Conservation (phyloP, 1,140 invertebrate species). For the Polypedilum vanderplanki region DNA sequence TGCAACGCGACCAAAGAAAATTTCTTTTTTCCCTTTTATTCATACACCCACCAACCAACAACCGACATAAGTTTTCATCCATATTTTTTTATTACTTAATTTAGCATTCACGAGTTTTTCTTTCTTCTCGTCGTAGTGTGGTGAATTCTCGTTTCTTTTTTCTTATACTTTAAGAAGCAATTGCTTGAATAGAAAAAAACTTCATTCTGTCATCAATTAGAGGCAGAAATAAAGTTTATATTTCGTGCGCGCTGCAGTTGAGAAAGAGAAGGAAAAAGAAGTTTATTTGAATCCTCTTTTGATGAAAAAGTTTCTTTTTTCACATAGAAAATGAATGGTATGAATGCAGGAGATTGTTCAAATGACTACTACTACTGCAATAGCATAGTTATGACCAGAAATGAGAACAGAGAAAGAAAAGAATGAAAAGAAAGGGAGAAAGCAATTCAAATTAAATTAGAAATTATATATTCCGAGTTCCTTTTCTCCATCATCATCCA, state of each 20-base stretch:
- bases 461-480: slow-evolving; percentile 15
- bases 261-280: not conserved
- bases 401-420: not conserved
- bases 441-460: slow-evolving; percentile 28
- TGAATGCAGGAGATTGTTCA: not conserved
- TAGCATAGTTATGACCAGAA: not conserved
- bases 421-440: not conserved
- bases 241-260: not conserved
- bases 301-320: not conserved
- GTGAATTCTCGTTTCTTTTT: too few species aligned
- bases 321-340: not conserved
- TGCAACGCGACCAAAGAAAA: too few species aligned
- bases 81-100: not conserved
- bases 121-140: too few species aligned
- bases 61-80: not conserved
- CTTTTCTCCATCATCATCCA: not conserved
- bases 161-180: not conserved
- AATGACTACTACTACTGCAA: not conserved
- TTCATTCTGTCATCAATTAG: slow-evolving; percentile 4
- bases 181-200: not conserved
- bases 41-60: too few species aligned
- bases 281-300: slow-evolving; percentile 8
- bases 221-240: not conserved
- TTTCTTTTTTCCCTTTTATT: too few species aligned
- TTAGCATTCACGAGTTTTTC: not conserved